These are phyloP conservation scores for Brachionus calyciflorus DNA, from an alignment of 1,140 invertebrate genomes.

Conservation along the genomic window DNA sequence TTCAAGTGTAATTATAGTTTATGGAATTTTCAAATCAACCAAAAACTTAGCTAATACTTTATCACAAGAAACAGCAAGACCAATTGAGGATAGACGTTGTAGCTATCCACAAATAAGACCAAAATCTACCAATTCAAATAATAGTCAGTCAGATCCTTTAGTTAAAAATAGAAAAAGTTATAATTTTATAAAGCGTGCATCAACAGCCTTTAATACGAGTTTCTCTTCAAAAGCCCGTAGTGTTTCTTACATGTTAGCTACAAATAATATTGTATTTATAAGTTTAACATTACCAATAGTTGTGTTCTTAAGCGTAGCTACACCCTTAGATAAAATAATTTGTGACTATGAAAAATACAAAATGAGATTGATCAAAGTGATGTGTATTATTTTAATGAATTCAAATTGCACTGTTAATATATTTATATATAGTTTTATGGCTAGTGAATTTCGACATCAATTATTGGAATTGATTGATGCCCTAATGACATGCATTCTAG, in stretches of 20 bases:
- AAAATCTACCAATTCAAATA: not conserved
- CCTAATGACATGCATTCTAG: not conserved
- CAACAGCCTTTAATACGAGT: not conserved
- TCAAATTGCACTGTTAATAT: conserved; percentile 41
- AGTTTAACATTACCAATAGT: conserved; percentile 46
- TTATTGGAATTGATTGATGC: not conserved
- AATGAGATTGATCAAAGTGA: conserved; percentile 25
- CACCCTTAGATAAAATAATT: not conserved
- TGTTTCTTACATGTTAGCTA: conserved; percentile 27
- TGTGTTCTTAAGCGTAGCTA: not conserved
- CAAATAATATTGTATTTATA: conserved; percentile 45
- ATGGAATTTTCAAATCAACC: conserved; percentile 6
- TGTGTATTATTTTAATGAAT: conserved; percentile 47
- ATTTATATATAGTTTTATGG: conserved; percentile 43
- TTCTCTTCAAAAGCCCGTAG: not conserved
- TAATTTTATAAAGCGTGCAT: not conserved
- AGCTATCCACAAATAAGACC: conserved; percentile 7
- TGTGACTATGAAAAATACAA: conserved; percentile 2
- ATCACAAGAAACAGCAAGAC: not conserved
- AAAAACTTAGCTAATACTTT: conserved; percentile 24
- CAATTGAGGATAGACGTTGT: not conserved
- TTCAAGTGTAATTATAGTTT: conserved; percentile 25
- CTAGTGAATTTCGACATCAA: conserved; percentile 45
- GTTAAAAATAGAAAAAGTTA: not conserved
- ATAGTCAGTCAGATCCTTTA: not conserved